Evolutionary conservation across 64 coral and sea anemone species (phyloP).

Genomic region (Acropora tenuis): DNA sequence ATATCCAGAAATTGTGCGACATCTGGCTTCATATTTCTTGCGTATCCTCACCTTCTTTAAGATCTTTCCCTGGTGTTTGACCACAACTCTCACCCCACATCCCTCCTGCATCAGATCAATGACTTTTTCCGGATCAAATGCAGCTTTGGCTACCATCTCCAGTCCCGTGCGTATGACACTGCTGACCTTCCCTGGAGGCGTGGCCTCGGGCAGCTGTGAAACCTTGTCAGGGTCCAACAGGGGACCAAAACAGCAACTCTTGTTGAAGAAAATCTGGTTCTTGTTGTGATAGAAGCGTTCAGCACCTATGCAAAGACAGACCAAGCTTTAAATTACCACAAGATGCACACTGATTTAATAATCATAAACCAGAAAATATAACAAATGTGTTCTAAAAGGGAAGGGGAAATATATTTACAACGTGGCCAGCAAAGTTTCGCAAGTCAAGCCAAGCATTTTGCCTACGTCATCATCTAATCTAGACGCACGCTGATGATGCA

Average conservation of each 20-base stretch:
- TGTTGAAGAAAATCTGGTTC: conserved; percentile 99
- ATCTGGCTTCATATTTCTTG: too few relatives aligned
- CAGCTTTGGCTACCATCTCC: conserved; percentile 95
- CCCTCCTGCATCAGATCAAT: conserved; percentile 99
- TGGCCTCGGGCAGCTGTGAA: conserved; percentile 89
- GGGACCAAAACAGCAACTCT: conserved; percentile 93
- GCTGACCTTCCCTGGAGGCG: conserved; percentile 94
- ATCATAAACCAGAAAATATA: too few relatives aligned
- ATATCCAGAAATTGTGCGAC: too few relatives aligned
- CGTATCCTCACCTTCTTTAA: conserved; percentile 80
- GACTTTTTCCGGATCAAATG: conserved; percentile 92
- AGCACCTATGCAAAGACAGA: conserved; percentile 64
- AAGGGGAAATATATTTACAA: too few relatives aligned
- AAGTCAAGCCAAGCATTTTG: too few relatives aligned
- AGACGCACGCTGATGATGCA: too few relatives aligned
- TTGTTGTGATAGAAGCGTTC: conserved; percentile 99
- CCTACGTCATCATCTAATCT: too few relatives aligned
- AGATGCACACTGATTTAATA: not conserved
- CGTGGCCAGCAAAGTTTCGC: too few relatives aligned
- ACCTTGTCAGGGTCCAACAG: conserved; percentile 93
- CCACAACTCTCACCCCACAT: conserved; percentile 86
- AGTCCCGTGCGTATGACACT: conserved; percentile 89
- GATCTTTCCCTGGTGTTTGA: conserved; percentile 95
- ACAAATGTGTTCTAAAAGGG: too few relatives aligned
- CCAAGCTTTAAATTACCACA: not conserved